Conservation (phyloP, 2,113 vertebrate species). For the Nothoprocta perdicaria region DNA sequence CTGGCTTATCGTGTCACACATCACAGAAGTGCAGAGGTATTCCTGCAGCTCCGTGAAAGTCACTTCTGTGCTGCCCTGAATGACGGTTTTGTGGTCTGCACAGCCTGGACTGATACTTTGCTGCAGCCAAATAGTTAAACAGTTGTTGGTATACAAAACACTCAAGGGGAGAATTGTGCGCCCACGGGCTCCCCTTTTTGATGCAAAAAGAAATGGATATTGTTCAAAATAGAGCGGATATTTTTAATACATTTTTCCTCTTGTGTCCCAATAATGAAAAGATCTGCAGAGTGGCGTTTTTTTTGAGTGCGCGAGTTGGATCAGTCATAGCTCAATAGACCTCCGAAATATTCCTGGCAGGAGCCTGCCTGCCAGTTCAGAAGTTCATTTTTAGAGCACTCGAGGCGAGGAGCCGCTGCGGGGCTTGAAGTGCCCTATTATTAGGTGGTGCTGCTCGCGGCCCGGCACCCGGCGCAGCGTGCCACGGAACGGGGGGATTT, state of each 20-base stretch:
- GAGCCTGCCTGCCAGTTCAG: not conserved
- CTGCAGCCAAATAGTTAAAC: slow-evolving; percentile 36
- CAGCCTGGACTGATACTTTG: not conserved
- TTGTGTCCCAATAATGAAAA: not conserved
- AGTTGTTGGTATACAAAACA: slow-evolving; percentile 26
- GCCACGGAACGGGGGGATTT: not conserved
- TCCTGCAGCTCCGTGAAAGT: slow-evolving; percentile 33
- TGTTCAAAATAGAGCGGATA: slow-evolving; percentile 30
- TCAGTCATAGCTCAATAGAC: not conserved
- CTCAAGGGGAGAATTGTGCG: not conserved
- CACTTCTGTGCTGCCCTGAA: slow-evolving; percentile 35
- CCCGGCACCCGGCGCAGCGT: not conserved
- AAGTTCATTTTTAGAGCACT: not conserved
- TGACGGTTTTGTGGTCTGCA: not conserved
- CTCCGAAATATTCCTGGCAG: not conserved
- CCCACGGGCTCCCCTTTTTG: slow-evolving; percentile 3
- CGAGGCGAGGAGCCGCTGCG: slow-evolving; percentile 23
- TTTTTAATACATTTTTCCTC: not conserved
- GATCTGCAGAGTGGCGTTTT: slow-evolving; percentile 11
- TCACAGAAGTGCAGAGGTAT: slow-evolving; percentile 8
- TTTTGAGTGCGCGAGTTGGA: not conserved
- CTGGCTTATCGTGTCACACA: not conserved
- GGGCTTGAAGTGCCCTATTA: not conserved
- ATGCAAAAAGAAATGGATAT: slow-evolving; percentile 12
- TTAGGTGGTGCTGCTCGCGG: not conserved